phyloP scores from a whole-genome alignment of 2,888 invertebrate species.

The Anoncus sp. region DNA sequence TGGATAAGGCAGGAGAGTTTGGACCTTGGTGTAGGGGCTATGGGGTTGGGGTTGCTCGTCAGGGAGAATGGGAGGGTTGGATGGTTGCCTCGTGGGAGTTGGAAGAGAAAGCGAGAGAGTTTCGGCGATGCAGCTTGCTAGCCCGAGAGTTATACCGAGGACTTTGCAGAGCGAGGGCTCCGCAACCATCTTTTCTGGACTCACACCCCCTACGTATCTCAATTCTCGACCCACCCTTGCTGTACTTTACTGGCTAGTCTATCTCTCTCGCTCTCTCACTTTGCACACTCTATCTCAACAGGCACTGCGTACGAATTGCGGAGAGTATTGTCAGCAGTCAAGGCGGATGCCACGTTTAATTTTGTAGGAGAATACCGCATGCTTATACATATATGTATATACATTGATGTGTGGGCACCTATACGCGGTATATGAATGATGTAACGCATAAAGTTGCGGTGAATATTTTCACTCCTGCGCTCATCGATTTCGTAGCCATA shows the following conservation, averaged over 20 bases:
- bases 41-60: slow-evolving; percentile 40
- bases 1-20: slow-evolving; percentile 48
- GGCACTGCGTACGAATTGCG: slow-evolving; percentile 54
- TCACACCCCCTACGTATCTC: slow-evolving; percentile 78
- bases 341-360: slow-evolving; percentile 75
- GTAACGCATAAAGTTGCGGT: slow-evolving; percentile 70
- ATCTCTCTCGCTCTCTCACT: slow-evolving; percentile 37
- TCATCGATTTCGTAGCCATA: slow-evolving; percentile 37
- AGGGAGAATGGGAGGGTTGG: slow-evolving; percentile 46
- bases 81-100: slow-evolving; percentile 59
- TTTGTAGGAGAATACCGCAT: slow-evolving; percentile 74
- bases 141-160: slow-evolving; percentile 77
- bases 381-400: slow-evolving; percentile 7
- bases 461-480: slow-evolving; percentile 56
- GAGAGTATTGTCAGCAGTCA: slow-evolving; percentile 73
- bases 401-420: not conserved
- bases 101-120: slow-evolving; percentile 69
- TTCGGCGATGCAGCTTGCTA: slow-evolving; percentile 75
- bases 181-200: slow-evolving; percentile 81
- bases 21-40: slow-evolving; percentile 36
- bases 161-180: slow-evolving; percentile 73
- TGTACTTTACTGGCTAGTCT: slow-evolving; percentile 67
- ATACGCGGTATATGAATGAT: not conserved
- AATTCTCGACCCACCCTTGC: slow-evolving; percentile 60
- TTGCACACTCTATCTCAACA: slow-evolving; percentile 47